Conservation (phyloP, 2,888 invertebrate genomes). For the Erebia aethiops region DNA sequence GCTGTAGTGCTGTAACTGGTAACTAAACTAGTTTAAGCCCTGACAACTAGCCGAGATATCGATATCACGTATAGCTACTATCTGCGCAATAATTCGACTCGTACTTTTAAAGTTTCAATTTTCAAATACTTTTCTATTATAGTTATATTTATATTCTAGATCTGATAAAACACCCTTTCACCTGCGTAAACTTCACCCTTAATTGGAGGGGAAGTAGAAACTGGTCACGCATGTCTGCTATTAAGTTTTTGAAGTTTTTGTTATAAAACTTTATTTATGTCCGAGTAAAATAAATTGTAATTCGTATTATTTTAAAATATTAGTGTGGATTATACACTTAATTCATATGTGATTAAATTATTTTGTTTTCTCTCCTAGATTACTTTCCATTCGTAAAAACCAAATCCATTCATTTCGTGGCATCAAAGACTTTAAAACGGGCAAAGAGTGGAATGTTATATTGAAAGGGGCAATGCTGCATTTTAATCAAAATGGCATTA, state of each 20-base stretch:
- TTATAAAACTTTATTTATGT: not conserved
- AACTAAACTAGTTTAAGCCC: conserved; percentile 24
- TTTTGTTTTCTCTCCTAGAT: conserved; percentile 26
- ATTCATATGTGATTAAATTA: no score
- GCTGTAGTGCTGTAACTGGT: conserved; percentile 25
- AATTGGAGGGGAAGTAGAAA: conserved; percentile 1
- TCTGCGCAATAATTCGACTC: not conserved
- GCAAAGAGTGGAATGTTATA: conserved; percentile 73
- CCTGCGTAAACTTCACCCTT: conserved; percentile 8
- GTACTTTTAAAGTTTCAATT: conserved; percentile 6
- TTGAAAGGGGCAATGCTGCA: conserved; percentile 71
- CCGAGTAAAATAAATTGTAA: not conserved
- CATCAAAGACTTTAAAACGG: conserved; percentile 57
- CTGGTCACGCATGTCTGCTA: conserved; percentile 3
- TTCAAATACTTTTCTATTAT: not conserved
- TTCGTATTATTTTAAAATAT: not conserved
- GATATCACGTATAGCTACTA: conserved; percentile 9
- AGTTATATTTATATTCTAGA: not conserved
- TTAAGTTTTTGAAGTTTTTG: not conserved
- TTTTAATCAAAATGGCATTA: conserved; percentile 82
- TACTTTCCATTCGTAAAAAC: conserved; percentile 44
- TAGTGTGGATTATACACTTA: no score
- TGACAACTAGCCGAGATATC: conserved; percentile 24
- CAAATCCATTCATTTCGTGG: conserved; percentile 53
- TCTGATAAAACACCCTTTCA: conserved; percentile 1